Base-by-base conservation (phyloP, 92 coral and sea anemone genomes). In the Paragorgia papillata region DNA sequence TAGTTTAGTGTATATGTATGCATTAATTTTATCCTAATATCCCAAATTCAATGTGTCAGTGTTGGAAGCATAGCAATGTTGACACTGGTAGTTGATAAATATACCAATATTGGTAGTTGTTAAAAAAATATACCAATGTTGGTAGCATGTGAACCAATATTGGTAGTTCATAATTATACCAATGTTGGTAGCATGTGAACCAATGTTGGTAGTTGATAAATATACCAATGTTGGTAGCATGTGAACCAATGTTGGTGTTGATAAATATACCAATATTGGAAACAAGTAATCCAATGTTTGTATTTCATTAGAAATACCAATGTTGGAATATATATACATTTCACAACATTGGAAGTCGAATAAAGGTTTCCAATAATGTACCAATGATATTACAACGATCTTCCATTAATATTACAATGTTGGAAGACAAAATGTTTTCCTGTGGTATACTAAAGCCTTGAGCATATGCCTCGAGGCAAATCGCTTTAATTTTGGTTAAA, bases 281-380 rank as follows among this genome's bases (percentile, higher is more conserved):
- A 24, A 20, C 21, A 34, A 26, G 69, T 62, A 7, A 62, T 20
- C 69, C 69, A 66, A 66, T 43, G 57, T 66, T 66, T 53, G 73
- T 66, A 66, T 21, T 39, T 66, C 1, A 43, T 43, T 66, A 30
- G 34, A 56, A 31, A 41, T 82, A 70, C 82, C 86, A 75, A 54
- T 49, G 74, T 82, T 82, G 82, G 62, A 27, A 29, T 10, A 64
- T 63, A 75, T 65, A 14, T 34, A 82, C 76, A 61, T 75, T 43
- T 83, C 41, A 79, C 87, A 83, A 76, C 55, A 61, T 83, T 68
- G 83, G 87, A n/a, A n/a, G n/a, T n/a, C n/a, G n/a, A n/a, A n/a
- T n/a, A n/a, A 67, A 83, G 39, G 44, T 39, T 57, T 75, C 83
- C 83, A 83, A 66, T 83, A 59, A 67, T 43, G 65, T 48, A 63